phyloP scores from a whole-genome alignment of 2,797 vertebrate genomes.

The Brotogeris chrysoptera region DNA sequence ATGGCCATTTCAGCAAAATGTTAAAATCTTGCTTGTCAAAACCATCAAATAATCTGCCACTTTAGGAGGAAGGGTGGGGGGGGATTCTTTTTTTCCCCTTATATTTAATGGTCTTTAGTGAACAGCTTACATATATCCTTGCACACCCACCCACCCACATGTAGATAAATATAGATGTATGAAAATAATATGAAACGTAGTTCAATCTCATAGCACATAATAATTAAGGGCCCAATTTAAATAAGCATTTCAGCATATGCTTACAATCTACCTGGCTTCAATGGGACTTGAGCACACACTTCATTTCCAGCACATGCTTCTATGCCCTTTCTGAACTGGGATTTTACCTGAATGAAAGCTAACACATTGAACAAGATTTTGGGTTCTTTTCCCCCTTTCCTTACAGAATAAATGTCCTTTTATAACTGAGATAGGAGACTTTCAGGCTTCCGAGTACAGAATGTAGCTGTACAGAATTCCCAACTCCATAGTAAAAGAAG shows the following conservation, averaged over 20 bases:
- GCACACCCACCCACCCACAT: neutral
- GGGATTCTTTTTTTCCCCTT: neutral
- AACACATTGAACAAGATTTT: neutral
- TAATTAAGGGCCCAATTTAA: slow-evolving; percentile 58
- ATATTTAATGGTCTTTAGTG: slow-evolving; percentile 8
- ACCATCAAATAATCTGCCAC: neutral
- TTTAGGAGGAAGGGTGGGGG: neutral
- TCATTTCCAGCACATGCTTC: slow-evolving; percentile 33
- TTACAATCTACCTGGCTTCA: slow-evolving; percentile 56
- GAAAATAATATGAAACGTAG: slow-evolving; percentile 21
- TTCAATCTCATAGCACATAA: slow-evolving; percentile 58
- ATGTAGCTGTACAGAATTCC: neutral
- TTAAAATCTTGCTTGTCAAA: slow-evolving; percentile 1
- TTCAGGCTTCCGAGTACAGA: neutral
- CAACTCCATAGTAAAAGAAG: neutral
- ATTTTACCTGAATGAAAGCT: slow-evolving; percentile 47
- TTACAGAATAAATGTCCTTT: neutral
- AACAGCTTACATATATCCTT: slow-evolving; percentile 37
- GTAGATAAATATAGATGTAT: slow-evolving; percentile 32
- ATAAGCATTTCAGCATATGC: slow-evolving; percentile 59
- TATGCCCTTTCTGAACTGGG: neutral
- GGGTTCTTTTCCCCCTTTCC: accelerated
- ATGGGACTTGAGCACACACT: slow-evolving; percentile 9
- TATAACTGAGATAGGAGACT: neutral
- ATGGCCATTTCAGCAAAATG: neutral